Percentiles rank a stretch among this genome's conserved stretches.
Conservation (phyloP, 2,797 vertebrate species). For the Peromyscus aztecus region DNA sequence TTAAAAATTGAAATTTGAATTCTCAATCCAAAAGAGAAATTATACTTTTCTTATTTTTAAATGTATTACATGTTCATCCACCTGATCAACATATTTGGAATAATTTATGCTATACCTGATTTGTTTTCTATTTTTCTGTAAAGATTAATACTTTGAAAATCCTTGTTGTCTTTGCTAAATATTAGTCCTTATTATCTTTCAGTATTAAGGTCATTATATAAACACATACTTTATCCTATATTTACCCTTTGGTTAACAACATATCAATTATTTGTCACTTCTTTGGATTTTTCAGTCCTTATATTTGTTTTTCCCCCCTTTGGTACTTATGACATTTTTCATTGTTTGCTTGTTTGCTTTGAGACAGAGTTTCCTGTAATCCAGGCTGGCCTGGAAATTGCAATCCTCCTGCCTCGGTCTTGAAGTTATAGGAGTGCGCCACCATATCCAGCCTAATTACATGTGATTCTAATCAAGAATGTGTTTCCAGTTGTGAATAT, state of each 20-base stretch:
- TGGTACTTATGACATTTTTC: background rate
- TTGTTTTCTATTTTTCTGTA: background rate
- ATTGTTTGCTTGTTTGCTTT: background rate
- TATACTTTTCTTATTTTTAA: slow-evolving; percentile 53
- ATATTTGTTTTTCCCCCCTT: background rate
- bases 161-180: background rate
- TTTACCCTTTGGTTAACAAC: slow-evolving; percentile 12
- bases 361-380: background rate
- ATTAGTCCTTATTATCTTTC: background rate
- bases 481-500: background rate
- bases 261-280: slow-evolving; percentile 1
- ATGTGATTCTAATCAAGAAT: slow-evolving; percentile 34
- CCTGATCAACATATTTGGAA: background rate
- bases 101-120: background rate
- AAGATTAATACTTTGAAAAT: background rate
- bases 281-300: background rate
- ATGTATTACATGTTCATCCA: background rate
- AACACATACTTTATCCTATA: background rate
- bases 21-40: background rate
- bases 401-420: background rate
- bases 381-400: background rate
- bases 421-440: background rate
- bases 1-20: slow-evolving; percentile 35
- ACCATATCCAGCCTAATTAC: background rate
- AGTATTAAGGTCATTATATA: background rate